phyloP scores from a whole-genome alignment of 2,797 vertebrate genomes.

The Notamacropus eugenii region DNA sequence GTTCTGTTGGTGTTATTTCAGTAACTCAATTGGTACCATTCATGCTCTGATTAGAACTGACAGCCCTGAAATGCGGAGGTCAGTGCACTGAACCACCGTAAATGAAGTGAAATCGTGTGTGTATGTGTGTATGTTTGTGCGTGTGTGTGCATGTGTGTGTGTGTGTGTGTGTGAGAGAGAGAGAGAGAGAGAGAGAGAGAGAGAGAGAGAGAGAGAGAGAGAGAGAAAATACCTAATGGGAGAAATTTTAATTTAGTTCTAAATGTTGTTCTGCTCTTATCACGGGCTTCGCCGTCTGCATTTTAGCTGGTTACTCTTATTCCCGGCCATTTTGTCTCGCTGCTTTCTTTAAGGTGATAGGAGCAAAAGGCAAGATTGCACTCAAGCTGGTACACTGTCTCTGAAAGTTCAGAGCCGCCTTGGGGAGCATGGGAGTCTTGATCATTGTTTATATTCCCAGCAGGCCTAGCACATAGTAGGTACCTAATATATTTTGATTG shows the following conservation, averaged over 20 bases:
- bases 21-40: not conserved
- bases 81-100: constrained; percentile 36
- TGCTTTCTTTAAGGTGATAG: not conserved
- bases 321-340: not conserved
- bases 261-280: not conserved
- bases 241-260: not conserved
- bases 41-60: not conserved
- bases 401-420: not conserved
- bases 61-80: constrained; percentile 44
- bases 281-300: not conserved
- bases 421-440: not conserved
- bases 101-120: not conserved
- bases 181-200: not conserved
- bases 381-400: not conserved
- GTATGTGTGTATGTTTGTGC: not conserved
- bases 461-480: not conserved
- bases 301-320: not conserved
- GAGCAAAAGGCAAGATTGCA: not conserved
- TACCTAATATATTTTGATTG: not conserved
- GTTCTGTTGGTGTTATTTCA: not conserved
- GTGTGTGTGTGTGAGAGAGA: not conserved
- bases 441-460: not conserved
- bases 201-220: not conserved
- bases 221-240: not conserved
- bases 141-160: no score